These are phyloP conservation scores for Electrophaes corylata DNA, from an alignment of 2,888 invertebrate genomes.

Conservation along the genomic window DNA sequence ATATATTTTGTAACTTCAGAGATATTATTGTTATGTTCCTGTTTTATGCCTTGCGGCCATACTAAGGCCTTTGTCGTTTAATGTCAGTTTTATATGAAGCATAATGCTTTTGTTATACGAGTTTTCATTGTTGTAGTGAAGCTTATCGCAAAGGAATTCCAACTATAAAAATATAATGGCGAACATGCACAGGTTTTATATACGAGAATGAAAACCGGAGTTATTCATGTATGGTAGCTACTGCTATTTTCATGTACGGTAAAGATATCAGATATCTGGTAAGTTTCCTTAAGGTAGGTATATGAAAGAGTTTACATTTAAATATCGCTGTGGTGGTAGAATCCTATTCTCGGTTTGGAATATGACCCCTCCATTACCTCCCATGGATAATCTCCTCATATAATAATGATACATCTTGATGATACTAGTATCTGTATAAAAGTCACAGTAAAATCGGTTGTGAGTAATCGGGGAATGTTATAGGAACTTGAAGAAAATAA, in stretches of 20 bases:
- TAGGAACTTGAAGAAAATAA: neutral
- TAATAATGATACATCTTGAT: too few species aligned
- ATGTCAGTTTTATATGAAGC: constrained; percentile 35
- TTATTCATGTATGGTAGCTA: too few species aligned
- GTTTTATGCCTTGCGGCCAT: constrained; percentile 16
- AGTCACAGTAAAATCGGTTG: neutral
- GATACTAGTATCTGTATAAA: neutral
- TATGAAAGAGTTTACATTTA: too few species aligned
- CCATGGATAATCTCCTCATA: too few species aligned
- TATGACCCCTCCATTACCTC: too few species aligned
- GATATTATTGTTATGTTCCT: constrained; percentile 1
- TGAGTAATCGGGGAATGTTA: neutral
- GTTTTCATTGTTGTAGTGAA: constrained; percentile 28
- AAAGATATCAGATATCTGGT: too few species aligned
- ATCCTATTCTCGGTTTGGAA: too few species aligned
- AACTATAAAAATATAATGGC: constrained; percentile 19
- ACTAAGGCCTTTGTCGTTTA: constrained; percentile 34
- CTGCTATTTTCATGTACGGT: too few species aligned
- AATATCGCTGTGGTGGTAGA: too few species aligned
- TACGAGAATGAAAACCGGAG: neutral
- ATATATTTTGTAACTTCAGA: neutral
- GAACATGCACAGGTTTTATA: constrained; percentile 7
- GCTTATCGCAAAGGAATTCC: constrained; percentile 32
- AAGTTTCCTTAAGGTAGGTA: too few species aligned
- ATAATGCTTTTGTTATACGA: constrained; percentile 32